Evolutionary conservation across 2,113 vertebrate genomes (phyloP).

Genomic region (Python bivittatus): DNA sequence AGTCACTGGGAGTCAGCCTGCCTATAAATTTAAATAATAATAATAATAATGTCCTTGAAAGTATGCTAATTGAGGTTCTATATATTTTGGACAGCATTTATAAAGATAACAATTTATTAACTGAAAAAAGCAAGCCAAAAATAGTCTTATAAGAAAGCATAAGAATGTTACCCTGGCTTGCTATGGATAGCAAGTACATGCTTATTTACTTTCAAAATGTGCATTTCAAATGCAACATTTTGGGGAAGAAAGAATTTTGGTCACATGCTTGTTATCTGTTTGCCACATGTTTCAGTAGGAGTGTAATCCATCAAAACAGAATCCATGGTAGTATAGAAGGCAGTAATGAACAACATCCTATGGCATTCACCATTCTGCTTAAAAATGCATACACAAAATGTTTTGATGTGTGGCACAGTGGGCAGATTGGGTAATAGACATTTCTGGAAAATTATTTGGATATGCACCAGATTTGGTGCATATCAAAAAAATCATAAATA

Average conservation of each 20-base stretch:
- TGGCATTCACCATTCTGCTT: background rate
- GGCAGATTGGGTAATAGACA: background rate
- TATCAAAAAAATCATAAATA: background rate
- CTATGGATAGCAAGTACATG: conserved; percentile 42
- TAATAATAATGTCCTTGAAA: conserved; percentile 54
- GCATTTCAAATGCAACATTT: conserved; percentile 39
- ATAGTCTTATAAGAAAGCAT: conserved; percentile 19
- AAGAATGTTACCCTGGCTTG: conserved; percentile 48
- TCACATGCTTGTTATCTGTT: conserved; percentile 39
- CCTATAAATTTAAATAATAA: background rate
- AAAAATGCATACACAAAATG: background rate
- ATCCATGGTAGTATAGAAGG: background rate
- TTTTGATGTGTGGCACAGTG: background rate
- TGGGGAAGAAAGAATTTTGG: conserved; percentile 43
- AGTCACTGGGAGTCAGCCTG: background rate
- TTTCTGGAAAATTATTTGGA: background rate
- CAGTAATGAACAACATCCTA: background rate
- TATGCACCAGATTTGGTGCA: background rate
- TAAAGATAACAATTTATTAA: conserved; percentile 53
- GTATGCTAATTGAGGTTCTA: conserved; percentile 58
- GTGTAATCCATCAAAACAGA: background rate
- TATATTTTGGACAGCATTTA: conserved; percentile 58
- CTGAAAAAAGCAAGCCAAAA: conserved; percentile 64
- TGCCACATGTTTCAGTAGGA: background rate
- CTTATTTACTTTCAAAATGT: background rate